Conservation (phyloP, 2,113 vertebrate genomes). For the Psittacus erithacus region DNA sequence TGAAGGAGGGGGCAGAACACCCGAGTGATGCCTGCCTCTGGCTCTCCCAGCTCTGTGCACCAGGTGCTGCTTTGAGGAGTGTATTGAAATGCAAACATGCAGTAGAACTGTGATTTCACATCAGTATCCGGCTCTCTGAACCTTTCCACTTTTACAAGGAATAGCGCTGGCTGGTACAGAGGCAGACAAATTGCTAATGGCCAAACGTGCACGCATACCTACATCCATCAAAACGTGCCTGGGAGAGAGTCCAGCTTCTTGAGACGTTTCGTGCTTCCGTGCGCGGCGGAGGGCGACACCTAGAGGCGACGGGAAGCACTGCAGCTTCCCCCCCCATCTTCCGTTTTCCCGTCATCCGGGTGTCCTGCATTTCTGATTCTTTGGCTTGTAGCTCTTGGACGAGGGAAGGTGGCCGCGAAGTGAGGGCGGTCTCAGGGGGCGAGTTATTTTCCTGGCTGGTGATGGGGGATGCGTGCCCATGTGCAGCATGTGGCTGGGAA, state of each 20-base stretch:
- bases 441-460: neutral
- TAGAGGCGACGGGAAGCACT: neutral
- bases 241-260: conserved; percentile 5
- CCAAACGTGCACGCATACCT: neutral
- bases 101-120: neutral
- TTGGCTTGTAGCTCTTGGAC: rapidly evolving
- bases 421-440: too few relatives aligned
- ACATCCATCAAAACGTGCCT: neutral
- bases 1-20: neutral
- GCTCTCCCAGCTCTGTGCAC: neutral
- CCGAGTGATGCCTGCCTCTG: neutral
- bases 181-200: neutral
- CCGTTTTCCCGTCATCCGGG: neutral
- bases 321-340: neutral
- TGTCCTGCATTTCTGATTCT: neutral
- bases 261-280: neutral
- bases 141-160: neutral
- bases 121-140: neutral
- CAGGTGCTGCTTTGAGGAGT: neutral
- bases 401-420: rapidly evolving
- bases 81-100: neutral
- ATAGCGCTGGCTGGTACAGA: neutral
- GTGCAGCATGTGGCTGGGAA: neutral
- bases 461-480: too few relatives aligned
- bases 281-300: conserved; percentile 29